phyloP scores from a whole-genome alignment of 1,140 invertebrate genomes.

The Goniozus legneri region DNA sequence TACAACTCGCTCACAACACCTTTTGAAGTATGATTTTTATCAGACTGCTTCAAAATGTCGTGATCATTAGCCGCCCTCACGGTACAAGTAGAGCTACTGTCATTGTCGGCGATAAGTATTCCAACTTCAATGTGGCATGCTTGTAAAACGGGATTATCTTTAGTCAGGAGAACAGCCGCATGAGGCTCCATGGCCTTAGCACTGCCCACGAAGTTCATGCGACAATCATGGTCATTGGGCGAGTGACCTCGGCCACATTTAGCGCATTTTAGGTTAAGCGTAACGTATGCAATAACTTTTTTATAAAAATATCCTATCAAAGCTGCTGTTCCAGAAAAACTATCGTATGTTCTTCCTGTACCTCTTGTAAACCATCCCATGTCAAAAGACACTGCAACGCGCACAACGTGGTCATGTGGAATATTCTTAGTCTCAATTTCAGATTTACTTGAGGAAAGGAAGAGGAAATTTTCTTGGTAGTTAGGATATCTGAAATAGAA shows the following conservation, averaged over 20 bases:
- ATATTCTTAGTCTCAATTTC: conserved; percentile 7
- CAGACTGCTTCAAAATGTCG: conserved; percentile 4
- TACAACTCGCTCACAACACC: conserved; percentile 2
- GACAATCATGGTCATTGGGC: conserved; percentile 17
- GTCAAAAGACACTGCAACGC: conserved; percentile 20
- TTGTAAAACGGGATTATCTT: not conserved
- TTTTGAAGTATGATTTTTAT: conserved; percentile 18
- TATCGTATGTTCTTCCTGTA: conserved; percentile 22
- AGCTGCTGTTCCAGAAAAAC: conserved; percentile 18
- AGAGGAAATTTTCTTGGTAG: conserved; percentile 7
- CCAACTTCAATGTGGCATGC: not conserved
- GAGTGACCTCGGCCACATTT: conserved; percentile 16
- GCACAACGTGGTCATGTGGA: conserved; percentile 7
- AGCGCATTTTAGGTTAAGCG: conserved; percentile 18
- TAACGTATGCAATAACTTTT: conserved; percentile 16
- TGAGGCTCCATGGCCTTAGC: not conserved
- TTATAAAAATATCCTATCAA: conserved; percentile 21
- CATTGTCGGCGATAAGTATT: not conserved
- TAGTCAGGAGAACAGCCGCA: conserved; percentile 4
- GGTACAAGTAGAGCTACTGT: conserved; percentile 1
- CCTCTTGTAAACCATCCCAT: conserved; percentile 21
- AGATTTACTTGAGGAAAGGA: conserved; percentile 3
- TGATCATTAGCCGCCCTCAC: not conserved
- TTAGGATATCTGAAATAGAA: conserved; percentile 4
- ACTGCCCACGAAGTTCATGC: conserved; percentile 12